A percentile compares a stretch with the other conserved stretches of the same genome.
These are phyloP conservation scores for Trinectes maculatus DNA, from an alignment of 2,113 vertebrate species.

Conservation along the genomic window DNA sequence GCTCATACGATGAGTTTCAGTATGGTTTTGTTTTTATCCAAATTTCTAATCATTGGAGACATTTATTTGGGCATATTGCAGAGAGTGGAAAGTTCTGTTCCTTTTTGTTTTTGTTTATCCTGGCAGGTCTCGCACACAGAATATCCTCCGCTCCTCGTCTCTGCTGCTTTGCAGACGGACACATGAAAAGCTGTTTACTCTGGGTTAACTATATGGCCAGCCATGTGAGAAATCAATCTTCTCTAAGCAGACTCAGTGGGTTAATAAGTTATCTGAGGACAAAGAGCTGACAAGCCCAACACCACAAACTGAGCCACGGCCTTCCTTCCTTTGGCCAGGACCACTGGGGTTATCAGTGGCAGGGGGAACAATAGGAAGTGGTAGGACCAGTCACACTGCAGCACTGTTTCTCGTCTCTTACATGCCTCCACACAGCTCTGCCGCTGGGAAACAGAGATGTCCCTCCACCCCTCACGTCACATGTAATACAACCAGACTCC, in stretches of 20 bases:
- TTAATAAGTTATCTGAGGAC: constrained; percentile 84
- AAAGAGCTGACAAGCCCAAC: constrained; percentile 73
- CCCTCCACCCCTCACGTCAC: constrained; percentile 39
- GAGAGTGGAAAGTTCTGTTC: no score
- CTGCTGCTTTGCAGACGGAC: constrained; percentile 36
- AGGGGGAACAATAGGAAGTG: constrained; percentile 80
- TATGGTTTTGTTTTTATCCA: neutral
- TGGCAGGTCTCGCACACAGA: constrained; percentile 4
- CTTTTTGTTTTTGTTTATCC: no score
- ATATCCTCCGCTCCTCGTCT: constrained; percentile 15
- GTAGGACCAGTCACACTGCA: constrained; percentile 52
- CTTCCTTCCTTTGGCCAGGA: constrained; percentile 72
- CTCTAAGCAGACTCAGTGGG: constrained; percentile 60
- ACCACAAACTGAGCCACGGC: constrained; percentile 67
- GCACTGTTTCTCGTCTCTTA: constrained; percentile 66
- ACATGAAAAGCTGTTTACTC: constrained; percentile 72
- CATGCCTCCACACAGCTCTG: constrained; percentile 52
- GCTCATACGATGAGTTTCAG: no score
- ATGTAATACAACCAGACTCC: constrained; percentile 45
- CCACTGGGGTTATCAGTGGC: constrained; percentile 78
- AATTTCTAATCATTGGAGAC: neutral
- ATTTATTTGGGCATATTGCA: no score
- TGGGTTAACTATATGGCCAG: constrained; percentile 74
- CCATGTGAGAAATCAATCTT: constrained; percentile 73
- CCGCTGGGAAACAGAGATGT: constrained; percentile 47